Evolutionary conservation across 2,888 invertebrate genomes (phyloP), one percentile per base, ranked within the genome.

Genomic region (Dastarcus helophoroides): DNA sequence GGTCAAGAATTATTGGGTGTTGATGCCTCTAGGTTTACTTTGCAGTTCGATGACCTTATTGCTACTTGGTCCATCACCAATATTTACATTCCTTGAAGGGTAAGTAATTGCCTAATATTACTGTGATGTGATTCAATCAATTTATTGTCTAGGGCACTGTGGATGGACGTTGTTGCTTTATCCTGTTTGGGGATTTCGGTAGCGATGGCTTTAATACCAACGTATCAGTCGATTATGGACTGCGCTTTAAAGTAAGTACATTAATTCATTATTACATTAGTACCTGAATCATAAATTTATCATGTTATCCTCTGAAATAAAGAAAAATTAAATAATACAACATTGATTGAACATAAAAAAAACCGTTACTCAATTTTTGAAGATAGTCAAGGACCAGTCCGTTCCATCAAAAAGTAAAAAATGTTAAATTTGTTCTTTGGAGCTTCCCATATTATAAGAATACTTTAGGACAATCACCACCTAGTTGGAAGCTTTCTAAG

Each of bases 181-280:
- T 71, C 72, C 8, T 66, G 75, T 21, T 52, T 81, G 19, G 80
- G 80, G 5, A 58, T 79, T 29, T 73, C 76, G 0, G 76, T 76
- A 10, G 78, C 79, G 1, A 62, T 80, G 43, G 73, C 76, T 3
- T 58, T 80, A 22, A 64, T 81, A 46, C 82, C 82, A 1, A 80
- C 81, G 1, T 81, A 79, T 49, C 79, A 81, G 65, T 74, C 73
- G 40, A 70, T 81, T 8, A 57, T 80, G 11, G 73, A 76, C 31
- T 71, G 73, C 54, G 77, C 79, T 11, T 66, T 79, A n/a, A n/a
- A n/a, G 80, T 80, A 60, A 74, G 76, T 71, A 46, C 25, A 21
- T 5, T 2, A n/a, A n/a, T n/a, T n/a, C n/a, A n/a, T n/a, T n/a
- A n/a, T n/a, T n/a, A n/a, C n/a, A n/a, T n/a, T n/a, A n/a, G n/a